A percentile compares a stretch with the other conserved stretches of the same genome.
These are phyloP conservation scores for Athripsodes cinereus DNA, from an alignment of 2,888 invertebrate genomes.

Conservation along the genomic window DNA sequence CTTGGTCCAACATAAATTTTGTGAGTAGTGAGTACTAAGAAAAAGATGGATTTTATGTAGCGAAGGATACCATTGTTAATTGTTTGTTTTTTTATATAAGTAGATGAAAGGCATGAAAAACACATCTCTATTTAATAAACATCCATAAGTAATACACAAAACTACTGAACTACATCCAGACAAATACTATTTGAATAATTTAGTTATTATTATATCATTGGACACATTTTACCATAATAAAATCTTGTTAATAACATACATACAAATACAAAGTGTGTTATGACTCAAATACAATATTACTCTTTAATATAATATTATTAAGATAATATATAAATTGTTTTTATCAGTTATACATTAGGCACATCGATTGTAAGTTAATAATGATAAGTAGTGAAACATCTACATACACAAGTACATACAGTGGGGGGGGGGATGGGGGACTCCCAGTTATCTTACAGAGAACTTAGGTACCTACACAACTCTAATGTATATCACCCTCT, in stretches of 20 bases:
- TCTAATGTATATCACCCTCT: conserved; percentile 8
- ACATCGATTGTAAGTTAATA: conserved; percentile 47
- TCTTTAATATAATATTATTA: conserved; percentile 22
- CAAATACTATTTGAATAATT: conserved; percentile 7
- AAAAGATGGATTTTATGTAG: background rate
- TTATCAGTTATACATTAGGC: conserved; percentile 52
- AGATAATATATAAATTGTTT: conserved; percentile 30
- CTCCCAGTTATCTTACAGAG: conserved; percentile 17
- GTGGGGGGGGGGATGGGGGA: conserved; percentile 3
- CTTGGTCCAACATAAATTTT: too few relatives aligned
- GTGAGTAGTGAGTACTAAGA: too few relatives aligned
- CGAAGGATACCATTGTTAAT: conserved; percentile 7
- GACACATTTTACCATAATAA: conserved; percentile 24
- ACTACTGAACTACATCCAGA: too few relatives aligned
- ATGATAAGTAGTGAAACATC: conserved; percentile 19
- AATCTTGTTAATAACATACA: conserved; percentile 20
- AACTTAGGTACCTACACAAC: too few relatives aligned
- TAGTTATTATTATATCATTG: conserved; percentile 21
- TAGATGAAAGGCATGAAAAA: conserved; percentile 14
- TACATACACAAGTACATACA: conserved; percentile 6
- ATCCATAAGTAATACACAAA: background rate
- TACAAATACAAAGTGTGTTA: conserved; percentile 8
- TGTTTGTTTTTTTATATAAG: background rate
- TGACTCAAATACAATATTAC: conserved; percentile 18
- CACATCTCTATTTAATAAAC: conserved; percentile 15